Evolutionary conservation across 2,113 vertebrate species (phyloP).

Genomic region (Recurvirostra avosetta): DNA sequence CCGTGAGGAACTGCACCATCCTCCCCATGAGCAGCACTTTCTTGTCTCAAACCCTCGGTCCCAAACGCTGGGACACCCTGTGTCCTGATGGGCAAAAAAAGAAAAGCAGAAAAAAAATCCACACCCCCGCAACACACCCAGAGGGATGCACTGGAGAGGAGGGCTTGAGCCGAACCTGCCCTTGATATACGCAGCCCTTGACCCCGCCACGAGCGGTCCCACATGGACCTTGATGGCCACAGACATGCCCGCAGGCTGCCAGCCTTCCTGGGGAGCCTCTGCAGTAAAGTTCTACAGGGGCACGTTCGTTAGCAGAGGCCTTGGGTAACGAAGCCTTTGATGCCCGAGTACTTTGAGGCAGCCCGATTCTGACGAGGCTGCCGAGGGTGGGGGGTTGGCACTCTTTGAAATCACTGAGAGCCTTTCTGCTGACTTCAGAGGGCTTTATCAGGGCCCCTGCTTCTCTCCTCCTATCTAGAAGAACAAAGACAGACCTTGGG

Average conservation of each 20-base stretch:
- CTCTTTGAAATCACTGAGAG: neutral
- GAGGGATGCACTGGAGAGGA: neutral
- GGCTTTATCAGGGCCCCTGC: neutral
- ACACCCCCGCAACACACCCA: accelerated
- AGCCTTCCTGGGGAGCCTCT: neutral
- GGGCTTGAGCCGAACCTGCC: neutral
- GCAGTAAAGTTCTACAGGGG: neutral
- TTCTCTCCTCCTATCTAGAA: neutral
- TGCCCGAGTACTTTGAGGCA: neutral
- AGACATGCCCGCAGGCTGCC: neutral
- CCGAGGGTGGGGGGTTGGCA: neutral
- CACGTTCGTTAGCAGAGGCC: neutral
- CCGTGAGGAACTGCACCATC: neutral
- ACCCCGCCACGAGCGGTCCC: neutral
- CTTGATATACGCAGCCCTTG: neutral
- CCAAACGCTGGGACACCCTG: neutral
- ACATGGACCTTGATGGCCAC: neutral
- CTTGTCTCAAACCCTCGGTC: neutral
- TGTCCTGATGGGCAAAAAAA: neutral
- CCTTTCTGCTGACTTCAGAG: neutral
- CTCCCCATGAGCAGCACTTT: neutral
- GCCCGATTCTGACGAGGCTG: neutral
- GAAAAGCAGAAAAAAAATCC: neutral
- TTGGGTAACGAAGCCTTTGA: neutral
- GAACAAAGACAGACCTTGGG: neutral